A percentile compares a stretch with the other conserved stretches of the same genome.
Conservation (phyloP, 2,888 invertebrate genomes). For the Mongoloraphidia duomilia region DNA sequence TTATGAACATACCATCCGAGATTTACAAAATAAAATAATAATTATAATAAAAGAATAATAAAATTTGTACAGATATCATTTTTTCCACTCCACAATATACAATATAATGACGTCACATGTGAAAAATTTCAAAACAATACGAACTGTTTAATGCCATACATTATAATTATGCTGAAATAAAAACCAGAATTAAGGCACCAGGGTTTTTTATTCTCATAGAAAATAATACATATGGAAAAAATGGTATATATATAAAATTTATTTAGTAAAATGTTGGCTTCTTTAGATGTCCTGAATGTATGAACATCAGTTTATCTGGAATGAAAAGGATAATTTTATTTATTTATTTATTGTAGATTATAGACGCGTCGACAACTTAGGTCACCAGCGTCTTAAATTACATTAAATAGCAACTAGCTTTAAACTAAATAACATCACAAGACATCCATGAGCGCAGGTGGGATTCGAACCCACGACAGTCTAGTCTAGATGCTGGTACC, state of each 20-base stretch:
- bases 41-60: constrained; percentile 1
- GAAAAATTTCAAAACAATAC: constrained; percentile 1
- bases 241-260: constrained; percentile 7
- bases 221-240: constrained; percentile 5
- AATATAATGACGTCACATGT: background rate
- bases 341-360: no score
- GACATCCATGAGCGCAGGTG: no score
- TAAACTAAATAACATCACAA: no score
- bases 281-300: background rate
- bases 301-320: background rate
- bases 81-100: constrained; percentile 5
- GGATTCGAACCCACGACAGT: no score
- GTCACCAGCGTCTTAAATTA: no score
- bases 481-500: no score
- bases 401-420: no score
- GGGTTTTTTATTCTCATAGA: constrained; percentile 5
- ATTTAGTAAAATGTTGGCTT: constrained; percentile 6
- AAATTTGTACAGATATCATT: constrained; percentile 9
- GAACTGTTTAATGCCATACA: constrained; percentile 3
- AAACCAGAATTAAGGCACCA: constrained; percentile 8
- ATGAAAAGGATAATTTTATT: no score
- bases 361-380: no score
- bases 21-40: constrained; percentile 3
- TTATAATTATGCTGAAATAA: constrained; percentile 1
- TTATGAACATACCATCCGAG: background rate